Evolutionary conservation across 2,797 vertebrate species (phyloP), one percentile per base, ranked within the genome.

Genomic region (Petrocephalus schoutedeni): DNA sequence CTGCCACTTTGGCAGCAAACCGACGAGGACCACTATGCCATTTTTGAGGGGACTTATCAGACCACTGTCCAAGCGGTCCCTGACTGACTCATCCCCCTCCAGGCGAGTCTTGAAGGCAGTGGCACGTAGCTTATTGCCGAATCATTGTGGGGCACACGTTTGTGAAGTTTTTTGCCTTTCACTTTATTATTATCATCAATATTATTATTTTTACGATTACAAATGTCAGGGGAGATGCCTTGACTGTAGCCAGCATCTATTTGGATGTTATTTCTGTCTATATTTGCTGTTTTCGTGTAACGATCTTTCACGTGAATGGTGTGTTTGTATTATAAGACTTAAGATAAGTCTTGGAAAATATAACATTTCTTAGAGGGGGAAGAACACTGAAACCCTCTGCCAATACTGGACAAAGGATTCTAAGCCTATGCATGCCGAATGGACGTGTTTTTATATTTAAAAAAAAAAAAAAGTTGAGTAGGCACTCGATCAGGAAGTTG

Each of bases 381-480:
- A 32, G 57, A 28, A 56, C 5, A 10, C 67, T 23, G 4, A 87
- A 83, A 58, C 77, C 56, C 56, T 82, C 74, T 58, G 41, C 71
- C 54, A 49, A 87, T 56, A 77, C 19, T 28, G 56, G 71, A 87
- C 36, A 57, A 58, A 74, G 87, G 87, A 77, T 83, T 82, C 19
- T 74, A 87, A 87, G 95, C 94, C 95, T 96, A 95, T 95, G 96
- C 96, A 96, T 96, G 96, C 94, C 95, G 93, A 93, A 94, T 93
- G 92, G 93, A 96, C 92, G 92, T 91, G 89, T 90, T 93, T 90
- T 88, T 90, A 89, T 89, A 93, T 93, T 93, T 92, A 94, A 85
- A 86, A 92, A 92, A 92, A 87, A 56, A 92, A 92, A 91, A 87
- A 89, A 51, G 21, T 86, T 88, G 71, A 89, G 86, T 88, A 85